Evolutionary conservation across 2,113 vertebrate genomes (phyloP), one percentile per base, ranked within the genome.

Genomic region (Oceanodroma tethys): DNA sequence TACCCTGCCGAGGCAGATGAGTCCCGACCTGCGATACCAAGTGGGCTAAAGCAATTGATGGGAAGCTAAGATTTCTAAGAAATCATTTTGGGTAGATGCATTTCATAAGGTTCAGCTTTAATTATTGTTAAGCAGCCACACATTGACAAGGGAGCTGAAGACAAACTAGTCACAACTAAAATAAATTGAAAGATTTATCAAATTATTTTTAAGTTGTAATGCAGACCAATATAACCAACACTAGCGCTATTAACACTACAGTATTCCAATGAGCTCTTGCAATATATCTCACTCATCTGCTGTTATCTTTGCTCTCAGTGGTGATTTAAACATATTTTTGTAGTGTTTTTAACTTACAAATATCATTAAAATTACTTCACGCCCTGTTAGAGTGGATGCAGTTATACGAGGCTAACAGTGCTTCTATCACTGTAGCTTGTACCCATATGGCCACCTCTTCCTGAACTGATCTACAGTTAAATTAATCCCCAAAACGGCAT

Each of bases 401-500:
- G 27, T 63, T 72, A 34, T 8, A 38, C n/a, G 10, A 52, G 10
- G 38, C 23, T 75, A 56, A 75, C 0, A 0, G 16, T 82, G 20
- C n/a, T 62, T 92, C 81, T 76, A 12, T 52, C 73, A 50, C 36
- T 67, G 22, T 43, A 86, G 29, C 34, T 92, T 67, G 27, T 43
- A 81, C 30, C 45, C 23, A 11, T 26, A 42, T 7, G 59, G 63
- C 25, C n/a, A 42, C 48, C 40, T 73, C 50, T 10, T 83, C 62
- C 50, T 80, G 59, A 73, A 48, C 62, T 70, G 74, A 83, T 70
- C 68, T 67, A 42, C 32, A 40, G n/a, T 62, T 53, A 72, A 67
- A 66, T 38, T 32, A n/a, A 84, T 52, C 80, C n/a, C 73, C 2
- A 84, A 83, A 71, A 0, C 1, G 8, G 42, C 56, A 74, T 3